Conservation (phyloP, 2,888 invertebrate genomes). For the Hirtodrosophila cameraria region DNA sequence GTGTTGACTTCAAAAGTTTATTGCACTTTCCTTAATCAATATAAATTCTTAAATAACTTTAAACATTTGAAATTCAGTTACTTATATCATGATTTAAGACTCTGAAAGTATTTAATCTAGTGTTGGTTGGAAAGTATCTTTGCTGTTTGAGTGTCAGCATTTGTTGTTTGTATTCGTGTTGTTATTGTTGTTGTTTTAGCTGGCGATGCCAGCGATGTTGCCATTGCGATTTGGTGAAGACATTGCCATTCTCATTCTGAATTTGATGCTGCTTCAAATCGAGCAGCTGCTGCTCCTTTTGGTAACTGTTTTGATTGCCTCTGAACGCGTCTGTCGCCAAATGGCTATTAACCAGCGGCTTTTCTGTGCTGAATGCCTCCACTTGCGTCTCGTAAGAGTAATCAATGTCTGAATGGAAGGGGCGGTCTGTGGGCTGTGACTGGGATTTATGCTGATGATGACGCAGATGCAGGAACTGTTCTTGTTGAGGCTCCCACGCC, state of each 20-base stretch:
- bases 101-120: neutral
- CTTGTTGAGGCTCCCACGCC: constrained; percentile 55
- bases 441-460: constrained; percentile 71
- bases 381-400: constrained; percentile 2
- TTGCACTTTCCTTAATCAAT: too few relatives aligned
- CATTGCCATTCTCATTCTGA: neutral
- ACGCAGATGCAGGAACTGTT: constrained; percentile 7
- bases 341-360: neutral
- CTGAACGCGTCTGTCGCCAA: too few relatives aligned
- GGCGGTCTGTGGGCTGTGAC: constrained; percentile 14
- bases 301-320: neutral
- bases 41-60: constrained; percentile 16
- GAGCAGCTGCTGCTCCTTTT: neutral
- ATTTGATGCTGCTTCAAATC: neutral
- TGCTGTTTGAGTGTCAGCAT: neutral
- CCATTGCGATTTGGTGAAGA: constrained; percentile 21
- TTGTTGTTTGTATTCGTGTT: constrained; percentile 1
- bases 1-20: too few relatives aligned
- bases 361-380: constrained; percentile 1
- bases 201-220: constrained; percentile 8
- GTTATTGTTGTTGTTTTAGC: constrained; percentile 11
- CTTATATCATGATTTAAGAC: constrained; percentile 10
- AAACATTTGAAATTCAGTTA: neutral
- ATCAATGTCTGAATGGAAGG: constrained; percentile 27
- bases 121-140: neutral